A percentile compares a stretch with the other conserved stretches of the same genome.
Conservation (phyloP, 2,797 vertebrate species). For the Ispidina lecontei region DNA sequence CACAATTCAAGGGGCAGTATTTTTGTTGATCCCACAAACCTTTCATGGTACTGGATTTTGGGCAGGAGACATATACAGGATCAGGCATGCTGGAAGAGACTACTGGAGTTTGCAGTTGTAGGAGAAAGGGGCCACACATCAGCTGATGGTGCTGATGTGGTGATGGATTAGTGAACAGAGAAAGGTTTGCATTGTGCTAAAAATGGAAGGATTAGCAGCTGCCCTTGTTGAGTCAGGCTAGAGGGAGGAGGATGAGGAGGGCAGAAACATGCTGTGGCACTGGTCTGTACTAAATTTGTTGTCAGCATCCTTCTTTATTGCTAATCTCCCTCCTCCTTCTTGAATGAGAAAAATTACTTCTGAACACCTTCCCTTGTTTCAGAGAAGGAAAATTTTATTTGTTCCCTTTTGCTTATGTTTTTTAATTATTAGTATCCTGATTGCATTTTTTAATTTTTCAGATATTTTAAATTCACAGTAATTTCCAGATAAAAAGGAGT, state of each 20-base stretch:
- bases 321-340: neutral
- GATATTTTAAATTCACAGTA: neutral
- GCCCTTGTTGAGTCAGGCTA: slow-evolving; percentile 30
- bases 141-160: slow-evolving; percentile 64
- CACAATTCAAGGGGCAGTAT: neutral
- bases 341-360: neutral
- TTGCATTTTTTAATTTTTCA: neutral
- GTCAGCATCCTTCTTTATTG: neutral
- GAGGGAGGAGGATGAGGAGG: slow-evolving; percentile 27
- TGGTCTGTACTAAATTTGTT: neutral
- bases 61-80: neutral
- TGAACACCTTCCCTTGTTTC: neutral
- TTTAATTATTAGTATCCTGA: neutral
- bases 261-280: neutral
- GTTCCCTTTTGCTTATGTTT: neutral
- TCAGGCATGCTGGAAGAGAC: neutral
- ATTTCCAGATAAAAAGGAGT: neutral
- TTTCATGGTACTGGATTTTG: neutral
- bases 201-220: slow-evolving; percentile 63
- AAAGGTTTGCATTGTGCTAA: slow-evolving; percentile 64
- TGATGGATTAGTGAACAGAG: slow-evolving; percentile 57
- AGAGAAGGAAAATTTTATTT: neutral
- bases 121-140: slow-evolving; percentile 33
- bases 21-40: neutral
- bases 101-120: neutral